Conservation (phyloP, 2,113 vertebrate species). For the Catharus fuscescens region DNA sequence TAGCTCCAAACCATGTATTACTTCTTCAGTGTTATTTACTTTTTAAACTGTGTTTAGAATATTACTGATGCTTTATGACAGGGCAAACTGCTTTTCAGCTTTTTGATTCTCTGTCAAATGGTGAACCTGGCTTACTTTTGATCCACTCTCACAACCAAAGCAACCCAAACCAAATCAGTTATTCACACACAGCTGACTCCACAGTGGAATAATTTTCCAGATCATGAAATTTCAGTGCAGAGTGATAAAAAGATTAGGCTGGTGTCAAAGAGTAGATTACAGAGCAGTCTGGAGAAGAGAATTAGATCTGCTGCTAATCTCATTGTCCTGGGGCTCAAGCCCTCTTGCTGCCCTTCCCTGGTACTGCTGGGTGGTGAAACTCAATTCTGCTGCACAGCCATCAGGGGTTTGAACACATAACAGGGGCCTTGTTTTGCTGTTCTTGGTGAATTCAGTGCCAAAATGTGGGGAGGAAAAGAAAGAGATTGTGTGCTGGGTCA, state of each 20-base stretch:
- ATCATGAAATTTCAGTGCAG: constrained; percentile 28
- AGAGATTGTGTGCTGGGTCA: neutral
- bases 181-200: neutral
- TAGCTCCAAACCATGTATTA: neutral
- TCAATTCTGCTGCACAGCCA: neutral
- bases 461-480: neutral
- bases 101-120: neutral
- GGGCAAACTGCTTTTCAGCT: neutral
- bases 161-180: neutral
- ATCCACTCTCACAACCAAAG: neutral
- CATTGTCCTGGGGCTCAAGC: neutral
- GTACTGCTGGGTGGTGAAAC: neutral
- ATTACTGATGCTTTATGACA: neutral
- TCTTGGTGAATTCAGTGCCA: neutral
- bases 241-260: constrained; percentile 34
- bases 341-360: neutral
- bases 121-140: constrained; percentile 7
- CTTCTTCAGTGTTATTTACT: neutral
- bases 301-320: neutral
- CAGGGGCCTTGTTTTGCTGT: neutral
- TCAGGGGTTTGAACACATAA: neutral
- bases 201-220: constrained; percentile 41
- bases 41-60: neutral
- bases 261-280: constrained; percentile 36
- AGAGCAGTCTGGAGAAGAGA: neutral